Percentiles rank a stretch among this genome's conserved stretches.
Conservation (phyloP, 2,113 vertebrate species). For the Setophaga petechia region DNA sequence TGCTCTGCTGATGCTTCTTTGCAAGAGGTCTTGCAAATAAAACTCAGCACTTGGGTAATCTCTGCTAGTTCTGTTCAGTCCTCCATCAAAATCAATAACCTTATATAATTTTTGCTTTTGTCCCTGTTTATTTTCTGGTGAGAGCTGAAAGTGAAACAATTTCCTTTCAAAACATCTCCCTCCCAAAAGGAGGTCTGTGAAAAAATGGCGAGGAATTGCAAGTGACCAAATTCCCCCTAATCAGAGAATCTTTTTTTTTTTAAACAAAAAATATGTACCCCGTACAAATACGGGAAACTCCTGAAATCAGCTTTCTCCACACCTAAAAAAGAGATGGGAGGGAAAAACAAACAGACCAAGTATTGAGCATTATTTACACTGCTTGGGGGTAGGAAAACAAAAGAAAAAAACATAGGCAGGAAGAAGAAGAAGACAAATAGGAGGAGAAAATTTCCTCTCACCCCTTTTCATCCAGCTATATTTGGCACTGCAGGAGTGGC, state of each 20-base stretch:
- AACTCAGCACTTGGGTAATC: not conserved
- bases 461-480: not conserved
- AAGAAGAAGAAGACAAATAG: not conserved
- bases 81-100: not conserved
- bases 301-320: constrained; percentile 7
- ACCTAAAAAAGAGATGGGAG: constrained; percentile 2
- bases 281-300: not conserved
- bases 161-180: not conserved
- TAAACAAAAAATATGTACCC: not conserved
- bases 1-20: not conserved
- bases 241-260: not conserved
- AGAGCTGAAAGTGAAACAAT: not conserved
- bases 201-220: not conserved
- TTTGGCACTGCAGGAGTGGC: constrained; percentile 43
- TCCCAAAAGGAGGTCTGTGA: not conserved
- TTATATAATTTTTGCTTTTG: not conserved
- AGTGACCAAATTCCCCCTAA: not conserved
- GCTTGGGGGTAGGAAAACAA: not conserved
- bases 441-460: not conserved
- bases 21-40: not conserved
- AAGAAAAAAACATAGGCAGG: not conserved
- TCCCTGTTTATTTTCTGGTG: not conserved
- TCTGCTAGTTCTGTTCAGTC: not conserved
- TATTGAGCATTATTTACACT: constrained; percentile 22
- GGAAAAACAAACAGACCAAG: not conserved